Evolutionary conservation across 2,888 invertebrate genomes (phyloP).

Genomic region (Mythimna ferrago): DNA sequence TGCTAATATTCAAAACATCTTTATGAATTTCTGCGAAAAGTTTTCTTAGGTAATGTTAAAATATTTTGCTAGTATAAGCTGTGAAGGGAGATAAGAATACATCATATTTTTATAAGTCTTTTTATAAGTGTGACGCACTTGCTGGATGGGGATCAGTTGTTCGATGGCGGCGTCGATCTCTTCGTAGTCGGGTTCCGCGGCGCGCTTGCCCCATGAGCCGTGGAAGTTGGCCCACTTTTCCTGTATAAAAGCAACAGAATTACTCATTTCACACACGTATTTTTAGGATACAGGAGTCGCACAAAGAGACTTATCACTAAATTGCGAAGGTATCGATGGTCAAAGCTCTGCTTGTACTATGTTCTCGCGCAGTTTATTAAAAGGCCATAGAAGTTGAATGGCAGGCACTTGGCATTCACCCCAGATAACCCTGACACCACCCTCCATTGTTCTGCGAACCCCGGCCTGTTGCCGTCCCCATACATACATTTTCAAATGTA

Average conservation of each 20-base stretch:
- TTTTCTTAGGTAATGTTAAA: conserved; percentile 36
- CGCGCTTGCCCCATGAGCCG: conserved; percentile 93
- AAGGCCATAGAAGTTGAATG: neutral
- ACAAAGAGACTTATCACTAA: neutral
- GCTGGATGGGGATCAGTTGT: conserved; percentile 78
- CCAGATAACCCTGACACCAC: neutral
- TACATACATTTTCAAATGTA: neutral
- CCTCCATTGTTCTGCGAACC: neutral
- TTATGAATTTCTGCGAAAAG: conserved; percentile 24
- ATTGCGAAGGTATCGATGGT: too few relatives aligned
- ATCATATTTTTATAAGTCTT: neutral
- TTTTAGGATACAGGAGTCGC: too few relatives aligned
- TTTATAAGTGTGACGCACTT: conserved; percentile 67
- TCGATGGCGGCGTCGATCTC: conserved; percentile 82
- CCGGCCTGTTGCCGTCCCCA: neutral
- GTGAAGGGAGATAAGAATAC: conserved; percentile 20
- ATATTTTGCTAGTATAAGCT: conserved; percentile 43
- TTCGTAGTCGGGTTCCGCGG: conserved; percentile 83
- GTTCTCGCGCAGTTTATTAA: neutral
- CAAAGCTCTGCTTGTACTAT: neutral
- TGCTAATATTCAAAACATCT: conserved; percentile 47
- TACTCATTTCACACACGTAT: neutral
- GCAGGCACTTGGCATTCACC: neutral
- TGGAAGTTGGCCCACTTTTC: conserved; percentile 93
- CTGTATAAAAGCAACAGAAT: conserved; percentile 71